Evolutionary conservation across 2,888 invertebrate species (phyloP), one percentile per base, ranked within the genome.

Genomic region (Villa cingulata): DNA sequence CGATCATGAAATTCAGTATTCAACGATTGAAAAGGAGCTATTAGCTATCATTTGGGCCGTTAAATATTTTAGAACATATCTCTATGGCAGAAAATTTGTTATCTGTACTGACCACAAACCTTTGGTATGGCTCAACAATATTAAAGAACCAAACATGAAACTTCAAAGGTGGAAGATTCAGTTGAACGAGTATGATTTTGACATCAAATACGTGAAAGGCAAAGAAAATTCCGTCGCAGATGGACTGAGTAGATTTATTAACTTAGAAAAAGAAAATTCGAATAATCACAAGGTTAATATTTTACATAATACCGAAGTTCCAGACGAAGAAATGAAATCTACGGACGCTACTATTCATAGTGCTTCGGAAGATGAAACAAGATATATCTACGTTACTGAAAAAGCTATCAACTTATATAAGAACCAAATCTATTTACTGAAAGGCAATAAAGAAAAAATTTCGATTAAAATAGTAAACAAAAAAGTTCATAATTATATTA

Each of bases 31-130:
- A 18, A 47, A 47, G 14, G 42, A 47, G 37, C 37, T 47, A 29
- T 47, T 47, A 15, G 41, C 27, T 44, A 27, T 48, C 16, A 39
- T 48, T 16, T 48, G 43, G 20, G 12, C 48, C 9, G 44, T 41
- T 2, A 44, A 27, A 14, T 40, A 40, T 19, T 48, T 48, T 40
- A 15, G 48, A 2, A 38, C 40, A 12, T 43, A 48, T n/a, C 17
- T 48, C 3, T 48, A 43, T 18, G 48, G 48, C 17, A 7, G 17
- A 18, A 38, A 38, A 38, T 38, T 38, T 18, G 5, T 37, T 6
- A 37, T 37, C 14, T 17, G 17, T 2, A 37, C 37, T 4, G 37
- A 37, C 16, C 37, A 37, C 16, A 37, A 17, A 16, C 37, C 37
- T 9, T 16, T 37, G 4, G 10, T 37, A 17, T 37, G 37, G 37